phyloP scores from a whole-genome alignment of 2,888 invertebrate species.

The Cyrtodaria siliqua region DNA sequence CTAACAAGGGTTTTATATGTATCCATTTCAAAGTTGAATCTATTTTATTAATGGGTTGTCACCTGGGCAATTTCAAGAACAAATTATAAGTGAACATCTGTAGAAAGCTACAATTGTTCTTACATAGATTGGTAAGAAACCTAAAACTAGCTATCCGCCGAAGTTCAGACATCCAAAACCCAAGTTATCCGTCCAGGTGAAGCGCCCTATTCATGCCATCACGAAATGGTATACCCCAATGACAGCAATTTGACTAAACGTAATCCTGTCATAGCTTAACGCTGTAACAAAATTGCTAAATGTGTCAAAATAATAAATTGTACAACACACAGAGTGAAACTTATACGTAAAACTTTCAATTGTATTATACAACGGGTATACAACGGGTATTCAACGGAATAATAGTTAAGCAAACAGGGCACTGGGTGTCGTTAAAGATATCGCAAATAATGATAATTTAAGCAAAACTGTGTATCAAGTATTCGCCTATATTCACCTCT shows the following conservation, averaged over 20 bases:
- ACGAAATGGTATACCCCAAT: too few relatives aligned
- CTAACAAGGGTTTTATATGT: constrained; percentile 1
- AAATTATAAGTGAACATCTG: constrained; percentile 20
- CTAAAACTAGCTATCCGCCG: not conserved
- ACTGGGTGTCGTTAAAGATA: too few relatives aligned
- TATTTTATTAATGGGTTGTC: constrained; percentile 40
- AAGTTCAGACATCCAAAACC: not conserved
- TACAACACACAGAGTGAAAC: constrained; percentile 24
- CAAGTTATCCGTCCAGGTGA: too few relatives aligned
- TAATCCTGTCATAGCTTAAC: not conserved
- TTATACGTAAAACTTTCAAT: constrained; percentile 17
- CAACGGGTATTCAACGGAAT: too few relatives aligned
- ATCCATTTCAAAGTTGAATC: constrained; percentile 18
- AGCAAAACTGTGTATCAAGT: too few relatives aligned
- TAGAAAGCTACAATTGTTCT: constrained; percentile 3
- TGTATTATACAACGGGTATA: too few relatives aligned
- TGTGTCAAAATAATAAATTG: constrained; percentile 3
- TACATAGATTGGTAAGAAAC: not conserved
- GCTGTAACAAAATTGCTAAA: too few relatives aligned
- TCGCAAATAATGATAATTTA: too few relatives aligned
- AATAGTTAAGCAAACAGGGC: too few relatives aligned
- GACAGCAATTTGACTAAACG: not conserved
- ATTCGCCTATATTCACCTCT: too few relatives aligned
- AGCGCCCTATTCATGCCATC: not conserved
- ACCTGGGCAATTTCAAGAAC: constrained; percentile 17